A percentile compares a stretch with the other conserved stretches of the same genome.
These are phyloP conservation scores for Cepaea nemoralis DNA, from an alignment of 1,140 invertebrate species.

Conservation along the genomic window DNA sequence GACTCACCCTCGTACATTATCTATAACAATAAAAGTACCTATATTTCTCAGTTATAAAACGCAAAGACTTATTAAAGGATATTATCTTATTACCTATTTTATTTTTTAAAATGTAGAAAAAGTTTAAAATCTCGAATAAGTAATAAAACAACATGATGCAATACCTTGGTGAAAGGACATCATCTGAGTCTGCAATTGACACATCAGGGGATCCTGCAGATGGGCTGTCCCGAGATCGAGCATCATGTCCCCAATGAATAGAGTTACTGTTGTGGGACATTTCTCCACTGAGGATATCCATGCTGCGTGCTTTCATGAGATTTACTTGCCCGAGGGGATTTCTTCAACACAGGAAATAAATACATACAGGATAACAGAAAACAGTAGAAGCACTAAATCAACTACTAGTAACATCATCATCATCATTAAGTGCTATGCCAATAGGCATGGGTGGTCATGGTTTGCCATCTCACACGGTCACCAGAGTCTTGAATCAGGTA, in stretches of 20 bases:
- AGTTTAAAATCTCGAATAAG: conserved; percentile 13
- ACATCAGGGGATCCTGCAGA: not conserved
- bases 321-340: conserved; percentile 10
- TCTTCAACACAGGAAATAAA: not conserved
- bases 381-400: too few relatives aligned
- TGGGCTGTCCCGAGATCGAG: not conserved
- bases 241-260: conserved; percentile 11
- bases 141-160: not conserved
- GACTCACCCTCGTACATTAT: too few relatives aligned
- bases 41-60: too few relatives aligned
- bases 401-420: too few relatives aligned
- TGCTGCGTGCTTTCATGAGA: conserved; percentile 9
- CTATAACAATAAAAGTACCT: too few relatives aligned
- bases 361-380: not conserved
- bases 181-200: conserved; percentile 40
- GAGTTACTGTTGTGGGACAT: not conserved
- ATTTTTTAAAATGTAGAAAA: not conserved
- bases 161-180: conserved; percentile 47
- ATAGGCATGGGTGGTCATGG: too few relatives aligned
- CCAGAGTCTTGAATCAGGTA: too few relatives aligned
- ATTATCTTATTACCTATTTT: not conserved
- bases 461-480: too few relatives aligned
- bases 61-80: not conserved
- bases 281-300: not conserved
- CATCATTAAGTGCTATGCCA: too few relatives aligned